Evolutionary conservation across 2,888 invertebrate genomes (phyloP).

Genomic region (Tillus elongatus): DNA sequence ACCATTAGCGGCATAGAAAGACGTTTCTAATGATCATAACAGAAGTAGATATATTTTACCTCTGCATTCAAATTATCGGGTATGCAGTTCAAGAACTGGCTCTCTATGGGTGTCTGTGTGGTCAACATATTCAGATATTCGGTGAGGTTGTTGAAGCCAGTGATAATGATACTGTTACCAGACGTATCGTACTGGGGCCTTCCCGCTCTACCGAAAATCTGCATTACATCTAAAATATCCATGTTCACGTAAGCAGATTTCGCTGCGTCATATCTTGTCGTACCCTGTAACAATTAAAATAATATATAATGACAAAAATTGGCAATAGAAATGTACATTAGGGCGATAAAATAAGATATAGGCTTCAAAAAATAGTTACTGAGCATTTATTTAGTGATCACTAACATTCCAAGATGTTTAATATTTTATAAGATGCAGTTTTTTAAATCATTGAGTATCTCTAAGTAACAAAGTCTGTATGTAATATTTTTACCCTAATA

Average conservation of each 20-base stretch:
- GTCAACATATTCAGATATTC: conserved; percentile 91
- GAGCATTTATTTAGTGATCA: no score
- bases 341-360: conserved; percentile 7
- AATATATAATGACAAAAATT: conserved; percentile 4
- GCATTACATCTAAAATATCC: conserved; percentile 92
- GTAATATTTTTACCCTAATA: conserved; percentile 64
- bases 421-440: no score
- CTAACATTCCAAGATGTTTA: no score
- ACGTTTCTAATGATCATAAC: no score
- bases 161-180: conserved; percentile 93
- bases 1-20: not conserved
- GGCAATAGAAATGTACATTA: no score
- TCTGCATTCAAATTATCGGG: conserved; percentile 98
- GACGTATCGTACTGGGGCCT: conserved; percentile 94
- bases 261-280: conserved; percentile 94
- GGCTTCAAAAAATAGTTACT: conserved; percentile 7
- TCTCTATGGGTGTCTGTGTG: conserved; percentile 96
- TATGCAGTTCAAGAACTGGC: conserved; percentile 84
- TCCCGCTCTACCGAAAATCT: conserved; percentile 98
- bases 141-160: conserved; percentile 80
- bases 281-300: conserved; percentile 56
- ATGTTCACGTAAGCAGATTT: conserved; percentile 90
- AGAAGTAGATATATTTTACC: conserved; percentile 43
- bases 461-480: no score
- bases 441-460: no score